Conservation (phyloP, 2,797 vertebrate species). For the Anas acuta region DNA sequence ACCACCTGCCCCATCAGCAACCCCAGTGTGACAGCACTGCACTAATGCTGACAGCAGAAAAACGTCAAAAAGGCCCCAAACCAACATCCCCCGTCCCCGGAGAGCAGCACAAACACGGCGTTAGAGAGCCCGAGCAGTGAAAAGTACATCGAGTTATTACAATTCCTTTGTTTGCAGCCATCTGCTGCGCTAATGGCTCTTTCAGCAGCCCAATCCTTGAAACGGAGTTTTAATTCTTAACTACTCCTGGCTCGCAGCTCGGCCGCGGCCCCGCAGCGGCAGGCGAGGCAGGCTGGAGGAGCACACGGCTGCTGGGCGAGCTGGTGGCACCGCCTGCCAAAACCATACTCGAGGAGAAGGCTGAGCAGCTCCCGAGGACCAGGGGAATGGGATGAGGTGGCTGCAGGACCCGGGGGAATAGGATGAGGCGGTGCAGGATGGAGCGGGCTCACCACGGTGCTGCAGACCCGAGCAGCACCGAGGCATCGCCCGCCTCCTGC, state of each 20-base stretch:
- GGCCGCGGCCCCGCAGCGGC: accelerated
- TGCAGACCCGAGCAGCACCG: background rate
- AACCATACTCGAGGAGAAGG: background rate
- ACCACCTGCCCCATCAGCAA: background rate
- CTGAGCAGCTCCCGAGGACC: background rate
- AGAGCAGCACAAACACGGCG: background rate
- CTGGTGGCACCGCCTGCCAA: background rate
- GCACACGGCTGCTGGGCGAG: background rate
- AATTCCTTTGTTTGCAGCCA: background rate
- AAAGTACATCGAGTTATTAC: constrained; percentile 4
- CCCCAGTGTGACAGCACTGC: background rate
- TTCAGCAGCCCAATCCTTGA: background rate
- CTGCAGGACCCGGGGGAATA: accelerated
- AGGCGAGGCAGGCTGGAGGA: accelerated
- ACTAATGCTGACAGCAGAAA: background rate
- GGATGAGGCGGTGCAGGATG: too few relatives aligned
- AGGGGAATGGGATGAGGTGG: too few relatives aligned
- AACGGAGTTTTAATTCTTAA: background rate
- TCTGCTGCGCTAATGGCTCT: constrained; percentile 13
- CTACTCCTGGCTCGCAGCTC: background rate
- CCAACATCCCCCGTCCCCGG: accelerated
- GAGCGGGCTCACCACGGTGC: too few relatives aligned
- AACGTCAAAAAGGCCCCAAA: background rate
- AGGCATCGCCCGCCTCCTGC: background rate
- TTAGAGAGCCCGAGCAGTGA: background rate